A percentile compares a stretch with the other conserved stretches of the same genome.
Evolutionary conservation across 2,797 vertebrate species (phyloP).

Genomic region (Pseudochirops corinnae): DNA sequence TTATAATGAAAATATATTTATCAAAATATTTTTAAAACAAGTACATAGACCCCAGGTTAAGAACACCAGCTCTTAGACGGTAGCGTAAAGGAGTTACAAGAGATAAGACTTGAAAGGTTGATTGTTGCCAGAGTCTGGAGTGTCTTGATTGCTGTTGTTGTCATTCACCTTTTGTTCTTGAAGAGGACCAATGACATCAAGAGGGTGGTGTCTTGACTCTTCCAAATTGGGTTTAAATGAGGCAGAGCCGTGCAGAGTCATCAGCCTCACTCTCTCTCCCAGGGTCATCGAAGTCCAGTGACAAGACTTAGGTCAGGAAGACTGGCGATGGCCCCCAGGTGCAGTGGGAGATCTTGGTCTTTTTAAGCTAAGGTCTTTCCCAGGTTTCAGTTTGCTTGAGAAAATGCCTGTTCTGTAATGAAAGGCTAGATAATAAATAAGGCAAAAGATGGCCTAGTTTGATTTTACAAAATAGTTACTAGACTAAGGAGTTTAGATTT

Average conservation of each 20-base stretch:
- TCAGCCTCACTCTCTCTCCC: neutral
- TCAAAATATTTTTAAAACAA: neutral
- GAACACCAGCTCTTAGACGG: neutral
- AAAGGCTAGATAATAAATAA: neutral
- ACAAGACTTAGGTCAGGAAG: neutral
- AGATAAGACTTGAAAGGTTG: neutral
- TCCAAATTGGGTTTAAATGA: neutral
- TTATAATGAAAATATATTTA: neutral
- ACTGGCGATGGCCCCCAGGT: neutral
- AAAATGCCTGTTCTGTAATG: neutral
- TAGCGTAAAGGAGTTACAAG: neutral
- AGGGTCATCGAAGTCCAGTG: neutral
- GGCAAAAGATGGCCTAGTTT: neutral
- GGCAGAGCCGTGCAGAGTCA: neutral
- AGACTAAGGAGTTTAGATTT: neutral
- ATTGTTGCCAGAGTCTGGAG: neutral
- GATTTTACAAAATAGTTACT: neutral
- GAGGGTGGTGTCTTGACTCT: neutral
- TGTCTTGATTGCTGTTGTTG: no score
- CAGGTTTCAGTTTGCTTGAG: neutral
- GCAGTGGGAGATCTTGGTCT: neutral
- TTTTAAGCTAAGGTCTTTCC: neutral
- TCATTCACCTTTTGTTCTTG: neutral
- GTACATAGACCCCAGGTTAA: neutral
- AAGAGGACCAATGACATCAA: neutral